Conservation (phyloP, 1,140 invertebrate species). For the Solenopsis fugax region DNA sequence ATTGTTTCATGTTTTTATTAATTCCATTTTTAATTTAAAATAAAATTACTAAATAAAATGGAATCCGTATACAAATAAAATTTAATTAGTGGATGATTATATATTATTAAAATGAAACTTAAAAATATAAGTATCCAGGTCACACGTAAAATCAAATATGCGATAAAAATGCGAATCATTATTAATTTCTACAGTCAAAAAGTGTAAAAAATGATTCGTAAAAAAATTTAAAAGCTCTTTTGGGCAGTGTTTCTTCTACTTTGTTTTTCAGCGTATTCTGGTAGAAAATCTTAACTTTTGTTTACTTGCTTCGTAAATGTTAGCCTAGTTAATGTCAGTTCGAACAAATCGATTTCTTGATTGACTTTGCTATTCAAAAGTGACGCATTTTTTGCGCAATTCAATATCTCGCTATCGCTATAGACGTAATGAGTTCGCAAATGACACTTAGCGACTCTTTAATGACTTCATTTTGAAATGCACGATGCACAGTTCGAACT, state of each 20-base stretch:
- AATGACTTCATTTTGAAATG: conserved; percentile 1
- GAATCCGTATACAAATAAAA: neutral
- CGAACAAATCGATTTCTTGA: neutral
- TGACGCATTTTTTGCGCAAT: neutral
- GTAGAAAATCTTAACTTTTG: conserved; percentile 16
- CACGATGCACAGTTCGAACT: neutral
- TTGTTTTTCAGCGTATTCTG: conserved; percentile 5
- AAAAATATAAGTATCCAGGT: neutral
- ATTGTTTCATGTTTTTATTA: neutral
- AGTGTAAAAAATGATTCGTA: conserved; percentile 9
- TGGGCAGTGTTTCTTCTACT: conserved; percentile 8
- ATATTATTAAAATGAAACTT: neutral
- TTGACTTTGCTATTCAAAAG: neutral
- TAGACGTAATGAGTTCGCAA: conserved; percentile 10
- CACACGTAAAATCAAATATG: neutral
- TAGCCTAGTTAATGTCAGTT: conserved; percentile 8
- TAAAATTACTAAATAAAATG: conserved; percentile 1
- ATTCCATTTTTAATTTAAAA: neutral
- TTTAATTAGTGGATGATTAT: conserved; percentile 21
- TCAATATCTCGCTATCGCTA: neutral
- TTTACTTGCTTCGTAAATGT: conserved; percentile 19
- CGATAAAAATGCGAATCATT: neutral
- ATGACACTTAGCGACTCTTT: neutral
- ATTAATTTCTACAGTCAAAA: neutral
- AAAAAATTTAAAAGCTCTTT: conserved; percentile 25